Evolutionary conservation across 1,140 invertebrate genomes (phyloP), one percentile per base, ranked within the genome.

Genomic region (Microplitis demolitor): DNA sequence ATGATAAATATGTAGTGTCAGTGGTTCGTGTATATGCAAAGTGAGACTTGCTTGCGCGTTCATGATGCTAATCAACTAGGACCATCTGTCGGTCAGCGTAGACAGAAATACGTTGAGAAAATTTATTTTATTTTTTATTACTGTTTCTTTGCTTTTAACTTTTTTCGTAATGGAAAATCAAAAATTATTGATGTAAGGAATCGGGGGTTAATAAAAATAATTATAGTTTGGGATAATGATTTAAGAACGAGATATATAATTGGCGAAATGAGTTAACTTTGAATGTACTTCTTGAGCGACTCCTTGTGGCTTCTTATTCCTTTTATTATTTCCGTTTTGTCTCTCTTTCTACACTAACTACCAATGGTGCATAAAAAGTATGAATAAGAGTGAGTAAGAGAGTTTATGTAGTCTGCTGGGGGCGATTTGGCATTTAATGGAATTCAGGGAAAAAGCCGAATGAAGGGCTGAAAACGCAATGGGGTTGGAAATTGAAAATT

Each of bases 401-500:
- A 56, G 67, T 56, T 50, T 73, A 51, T 24, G 50, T 67, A 67
- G 45, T 53, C n/a, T 34, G 66, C 66, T 39, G 53, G 11, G 45
- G 66, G 66, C 66, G 39, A 67, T 50, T 35, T 66, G 67, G 60
- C 66, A 66, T 73, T 73, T 73, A 73, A 80, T 78, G 77, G 77
- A 78, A 82, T 78, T 76, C 73, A 70, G 66, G 67, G 66, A 74
- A 70, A 79, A 78, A 80, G 75, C 33, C 73, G 78, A 69, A 69
- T 39, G 60, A 58, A 69, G 58, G 35, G 60, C 63, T 39, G 34
- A 69, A 72, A 73, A 67, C 33, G 34, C 58, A 24, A 14, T 31
- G 54, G 33, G 34, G 13, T 24, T 79, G 66, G 64, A 77, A 80
- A 74, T 79, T 78, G 78, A 73, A 82, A 80, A 78, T 82, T 78